Evolutionary conservation across 2,113 vertebrate genomes (phyloP), one percentile per base, ranked within the genome.

Genomic region (Nannobrachium achirus): DNA sequence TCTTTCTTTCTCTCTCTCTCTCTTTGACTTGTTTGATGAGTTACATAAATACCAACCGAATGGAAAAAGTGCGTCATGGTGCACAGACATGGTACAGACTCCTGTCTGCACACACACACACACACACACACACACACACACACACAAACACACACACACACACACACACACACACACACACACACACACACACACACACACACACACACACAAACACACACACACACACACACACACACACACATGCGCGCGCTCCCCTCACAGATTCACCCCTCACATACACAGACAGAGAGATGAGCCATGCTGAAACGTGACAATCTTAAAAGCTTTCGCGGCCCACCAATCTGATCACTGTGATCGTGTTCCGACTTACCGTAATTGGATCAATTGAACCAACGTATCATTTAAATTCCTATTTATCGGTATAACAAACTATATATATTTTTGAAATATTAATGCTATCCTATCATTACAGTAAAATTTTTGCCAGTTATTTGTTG

Each of bases 41-140:
- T 90, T 88, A 88, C 75, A 89, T 89, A 91, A 92, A 93, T 89
- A 90, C 86, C 70, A 73, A 88, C 83, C 69, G 79, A 89, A 89
- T 91, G 88, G 87, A 91, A 92, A 91, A 89, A 84, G 78, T 66
- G 79, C 75, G 84, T 93, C 89, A 92, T 81, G 76, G 49, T 40
- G 83, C 82, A 86, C 89, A 87, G 87, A 85, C 83, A 81, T 85
- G 83, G 80, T 87, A 89, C 88, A 86, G 85, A 76, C 84, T 80
- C 78, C 71, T 78, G 75, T 80, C 76, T 85, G 67, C 81, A 63
- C 73, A 75, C 65, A 67, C 63, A 14, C 56, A 63, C 55, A 44
- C 44, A 19, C 33, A 14, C 53, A 69, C n/a, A 68, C 59, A 25
- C 59, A 66, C 53, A 63, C 38, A 55, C 58, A 50, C 20, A 19